Evolutionary conservation across 2,888 invertebrate genomes (phyloP), one percentile per base, ranked within the genome.

Genomic region (Nemotelus nigrinus): DNA sequence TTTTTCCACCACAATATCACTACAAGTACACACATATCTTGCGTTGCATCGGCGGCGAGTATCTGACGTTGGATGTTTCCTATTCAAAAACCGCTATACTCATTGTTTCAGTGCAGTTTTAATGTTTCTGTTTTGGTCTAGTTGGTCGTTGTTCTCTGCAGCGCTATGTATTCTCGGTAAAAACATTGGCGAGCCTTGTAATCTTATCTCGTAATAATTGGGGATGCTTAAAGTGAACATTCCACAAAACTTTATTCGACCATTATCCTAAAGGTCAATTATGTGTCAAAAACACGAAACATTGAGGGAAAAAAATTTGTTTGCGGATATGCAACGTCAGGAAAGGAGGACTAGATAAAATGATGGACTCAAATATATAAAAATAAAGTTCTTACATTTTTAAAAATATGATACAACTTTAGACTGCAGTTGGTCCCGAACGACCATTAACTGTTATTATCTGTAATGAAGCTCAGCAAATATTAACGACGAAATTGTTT

Each of bases 191-290:
- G 25, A 60, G 41, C 41, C 60, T 60, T 60, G 2, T 2, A 60
- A 60, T 60, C 60, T 2, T 60, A 41, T 41, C 60, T 60, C 41
- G 41, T 39, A 43, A 60, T 60, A 60, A 39, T 43, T 25, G 39
- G 25, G 60, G 41, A 60, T 60, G 60, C 60, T 60, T 60, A 60
- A 60, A 41, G 39, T 41, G 60, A 60, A 39, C 60, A 60, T 60
- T 60, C 41, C 60, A 43, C 60, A 41, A 25, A 60, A 68, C 50
- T 68, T 68, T 68, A 68, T 68, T 50, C 50, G 67, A n/a, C 67
- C 67, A 68, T 68, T 68, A 68, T 44, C 50, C 50, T 5, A 50
- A 2, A 68, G 67, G 67, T 68, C 67, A 68, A 68, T 68, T 68
- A 50, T 50, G 25, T 68, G 67, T 50, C 67, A 68, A 68, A 7